Base-by-base conservation (phyloP, 2,797 vertebrate species). In the Spinus olivaceus region DNA sequence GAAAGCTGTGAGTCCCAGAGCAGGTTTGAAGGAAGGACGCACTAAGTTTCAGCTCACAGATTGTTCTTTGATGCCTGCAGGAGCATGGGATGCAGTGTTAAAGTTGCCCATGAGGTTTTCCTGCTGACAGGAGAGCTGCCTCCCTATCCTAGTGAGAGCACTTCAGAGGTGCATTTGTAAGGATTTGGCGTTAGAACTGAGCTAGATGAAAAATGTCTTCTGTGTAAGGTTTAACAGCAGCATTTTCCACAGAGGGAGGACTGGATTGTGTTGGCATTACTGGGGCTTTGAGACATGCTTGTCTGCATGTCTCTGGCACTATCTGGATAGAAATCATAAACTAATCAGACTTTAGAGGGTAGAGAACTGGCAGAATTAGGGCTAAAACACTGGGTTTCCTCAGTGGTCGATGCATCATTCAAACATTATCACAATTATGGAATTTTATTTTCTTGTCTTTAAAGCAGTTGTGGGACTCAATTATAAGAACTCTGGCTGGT, bases 51-150 rank as follows among this genome's bases (percentile, higher is more conserved):
- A 0, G 9, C 25, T 1, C 32, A 20, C 9, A 2, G 10, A 12
- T 4, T 0, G 0, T 20, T 61, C 10, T 35, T 25, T 21, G 12
- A 8, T 5, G 10, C 10, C 0, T 0, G 2, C 42, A 0, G 1
- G 4, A 70, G 10, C 0, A 0, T 16, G 17, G 8, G 6, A 8
- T 70, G 33, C 27, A 18, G 19, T 0, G 1, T 39, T 53, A 16
- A 14, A 8, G 7, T 30, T 47, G 20, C 12, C 32, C 44, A 73
- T 49, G 54, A 50, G 49, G 18, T 50, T 32, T 66, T 41, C 44
- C 8, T 12, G 5, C 70, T 64, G 51, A 23, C 21, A 37, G 37
- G 4, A 84, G 37, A 46, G 21, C 12, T 53, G 9, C 46, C 74
- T 85, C 24, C 39, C 46, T 72, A 0, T 22, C 30, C 19, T 46